Base-by-base conservation (phyloP, 2,113 vertebrate genomes). In the Capra hircus region DNA sequence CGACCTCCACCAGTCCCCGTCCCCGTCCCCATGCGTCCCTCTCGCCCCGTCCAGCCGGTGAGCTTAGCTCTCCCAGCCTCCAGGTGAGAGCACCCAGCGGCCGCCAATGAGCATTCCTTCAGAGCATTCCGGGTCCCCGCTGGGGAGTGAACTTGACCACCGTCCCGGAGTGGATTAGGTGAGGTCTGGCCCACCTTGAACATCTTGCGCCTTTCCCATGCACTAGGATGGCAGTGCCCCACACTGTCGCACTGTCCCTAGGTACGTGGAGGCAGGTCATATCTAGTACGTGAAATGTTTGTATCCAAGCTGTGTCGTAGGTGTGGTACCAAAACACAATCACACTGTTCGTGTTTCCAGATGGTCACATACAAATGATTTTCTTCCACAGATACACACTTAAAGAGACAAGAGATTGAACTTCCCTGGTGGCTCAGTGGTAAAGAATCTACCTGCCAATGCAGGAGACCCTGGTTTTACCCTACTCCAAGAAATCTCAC, bases 221-320 rank as follows among this genome's bases (percentile, higher is more conserved):
- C 10, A 6, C 0, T 6, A 45, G 21, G 7, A 27, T 8, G 10
- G 21, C 30, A 27, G 7, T 2, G 4, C 25, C 45, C 43, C 36
- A 11, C 33, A 3, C 28, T 30, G n/a, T 16, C n/a, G 6, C 62
- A 17, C 30, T 16, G 45, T 16, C 33, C 23, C 45, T 6, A 12
- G 81, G 5, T 3, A 19, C 13, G 7, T n/a, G 50, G 21, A 48
- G 43, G 50, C 50, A 8, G 12, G 11, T 11, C 60, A 6, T 5
- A 27, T 10, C 30, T 3, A 8, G 33, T 0, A 6, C 13, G 2
- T 36, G 21, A 50, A 25, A 16, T 1, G 30, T 50, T 52, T 16
- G 60, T 52, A 17, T 36, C 59, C 60, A 52, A 48, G 30, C 40
- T 60, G 83, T 30, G 82, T 36, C 36, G 28, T 0, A 45, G 36